A percentile compares a stretch with the other conserved stretches of the same genome.
Evolutionary conservation across 2,888 invertebrate genomes (phyloP).

Genomic region (Zygogramma bicolorata): DNA sequence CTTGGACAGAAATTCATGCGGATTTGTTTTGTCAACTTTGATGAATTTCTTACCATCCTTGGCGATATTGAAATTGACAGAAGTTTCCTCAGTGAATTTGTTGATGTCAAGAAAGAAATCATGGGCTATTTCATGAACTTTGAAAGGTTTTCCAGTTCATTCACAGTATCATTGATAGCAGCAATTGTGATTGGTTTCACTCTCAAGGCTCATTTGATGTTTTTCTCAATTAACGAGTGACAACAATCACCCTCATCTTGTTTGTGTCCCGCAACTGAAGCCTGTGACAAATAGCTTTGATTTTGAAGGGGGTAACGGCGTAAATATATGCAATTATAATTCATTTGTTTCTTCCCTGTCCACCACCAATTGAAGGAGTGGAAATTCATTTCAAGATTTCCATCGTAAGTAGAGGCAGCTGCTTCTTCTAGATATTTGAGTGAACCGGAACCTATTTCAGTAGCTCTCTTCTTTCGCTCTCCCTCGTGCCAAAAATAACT

Average conservation of each 20-base stretch:
- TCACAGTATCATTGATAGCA: no score
- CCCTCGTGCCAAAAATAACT: conserved; percentile 51
- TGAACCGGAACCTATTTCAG: conserved; percentile 42
- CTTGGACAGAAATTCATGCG: conserved; percentile 17
- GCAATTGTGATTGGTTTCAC: no score
- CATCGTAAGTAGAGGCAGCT: conserved; percentile 22
- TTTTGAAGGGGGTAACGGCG: no score
- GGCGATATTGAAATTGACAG: no score
- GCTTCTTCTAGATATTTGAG: conserved; percentile 19
- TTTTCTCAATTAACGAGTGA: conserved; percentile 28
- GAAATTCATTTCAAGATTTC: no score
- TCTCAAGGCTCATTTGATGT: conserved; percentile 21
- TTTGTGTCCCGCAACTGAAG: conserved; percentile 1
- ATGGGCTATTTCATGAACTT: conserved; percentile 20
- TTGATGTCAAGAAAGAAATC: not conserved
- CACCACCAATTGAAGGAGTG: no score
- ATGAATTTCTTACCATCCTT: no score
- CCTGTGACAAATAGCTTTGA: no score
- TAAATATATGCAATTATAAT: no score
- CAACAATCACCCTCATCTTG: conserved; percentile 16
- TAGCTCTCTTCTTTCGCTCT: conserved; percentile 49
- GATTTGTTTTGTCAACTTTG: conserved; percentile 1
- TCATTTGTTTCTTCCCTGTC: no score
- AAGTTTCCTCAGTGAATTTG: no score
- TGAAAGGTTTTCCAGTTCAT: not conserved